A percentile compares a stretch with the other conserved stretches of the same genome.
phyloP scores from a whole-genome alignment of 1,140 invertebrate genomes.

The Drosophila bocki region DNA sequence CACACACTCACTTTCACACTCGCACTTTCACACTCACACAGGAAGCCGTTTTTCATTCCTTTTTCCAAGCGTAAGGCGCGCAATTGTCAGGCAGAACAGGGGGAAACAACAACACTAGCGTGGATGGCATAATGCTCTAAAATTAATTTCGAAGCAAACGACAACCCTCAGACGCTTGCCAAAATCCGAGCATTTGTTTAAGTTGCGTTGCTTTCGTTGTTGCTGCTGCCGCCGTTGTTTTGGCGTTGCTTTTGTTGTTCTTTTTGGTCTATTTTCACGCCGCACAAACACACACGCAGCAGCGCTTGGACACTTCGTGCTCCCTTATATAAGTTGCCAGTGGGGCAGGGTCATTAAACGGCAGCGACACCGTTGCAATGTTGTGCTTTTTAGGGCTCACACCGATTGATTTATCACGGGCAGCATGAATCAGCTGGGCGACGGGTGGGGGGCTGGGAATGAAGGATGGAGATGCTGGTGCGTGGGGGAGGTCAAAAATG shows the following conservation, averaged over 20 bases:
- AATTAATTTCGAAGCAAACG: slow-evolving; percentile 73
- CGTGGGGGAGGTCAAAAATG: slow-evolving; percentile 76
- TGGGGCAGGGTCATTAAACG: slow-evolving; percentile 81
- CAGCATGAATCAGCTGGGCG: slow-evolving; percentile 72
- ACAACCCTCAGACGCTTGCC: slow-evolving; percentile 60
- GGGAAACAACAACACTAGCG: slow-evolving; percentile 31
- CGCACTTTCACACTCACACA: slow-evolving; percentile 23
- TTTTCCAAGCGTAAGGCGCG: slow-evolving; percentile 58
- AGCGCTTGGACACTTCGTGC: slow-evolving; percentile 22
- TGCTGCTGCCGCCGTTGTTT: slow-evolving; percentile 38
- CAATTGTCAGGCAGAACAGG: slow-evolving; percentile 59
- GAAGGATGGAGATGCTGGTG: slow-evolving; percentile 34
- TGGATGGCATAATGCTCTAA: slow-evolving; percentile 81
- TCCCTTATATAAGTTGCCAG: slow-evolving; percentile 75
- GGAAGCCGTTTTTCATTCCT: slow-evolving; percentile 60
- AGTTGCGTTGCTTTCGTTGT: slow-evolving; percentile 58
- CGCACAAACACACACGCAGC: slow-evolving; percentile 44
- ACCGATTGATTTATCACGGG: slow-evolving; percentile 47
- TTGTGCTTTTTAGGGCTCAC: slow-evolving; percentile 25
- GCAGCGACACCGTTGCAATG: slow-evolving; percentile 62
- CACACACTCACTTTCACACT: slow-evolving; percentile 23
- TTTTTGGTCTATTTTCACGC: slow-evolving; percentile 61
- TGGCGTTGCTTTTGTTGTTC: slow-evolving; percentile 49
- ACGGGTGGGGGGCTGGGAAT: background rate
- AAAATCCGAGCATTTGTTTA: slow-evolving; percentile 71